Evolutionary conservation across 1,140 invertebrate species (phyloP).

Genomic region (Hyles vespertilio): DNA sequence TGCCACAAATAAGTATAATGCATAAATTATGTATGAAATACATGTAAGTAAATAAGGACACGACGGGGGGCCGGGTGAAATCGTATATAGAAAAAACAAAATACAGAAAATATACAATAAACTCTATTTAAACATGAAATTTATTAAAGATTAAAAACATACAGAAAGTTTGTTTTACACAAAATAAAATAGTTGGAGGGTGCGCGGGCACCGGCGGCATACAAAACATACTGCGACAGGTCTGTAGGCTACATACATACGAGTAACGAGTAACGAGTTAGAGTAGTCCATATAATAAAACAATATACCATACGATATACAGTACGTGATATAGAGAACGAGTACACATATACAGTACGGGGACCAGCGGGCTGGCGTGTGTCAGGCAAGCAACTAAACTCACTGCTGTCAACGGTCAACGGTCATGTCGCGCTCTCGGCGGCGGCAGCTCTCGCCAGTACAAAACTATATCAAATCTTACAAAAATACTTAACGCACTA

Average conservation of each 20-base stretch:
- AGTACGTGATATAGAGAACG: conserved; percentile 19
- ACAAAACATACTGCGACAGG: conserved; percentile 61
- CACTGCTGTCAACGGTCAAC: conserved; percentile 29
- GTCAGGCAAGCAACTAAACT: conserved; percentile 67
- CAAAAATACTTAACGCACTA: conserved; percentile 75
- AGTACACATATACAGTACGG: conserved; percentile 70
- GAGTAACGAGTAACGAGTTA: conserved; percentile 14
- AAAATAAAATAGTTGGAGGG: conserved; percentile 75
- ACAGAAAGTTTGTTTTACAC: conserved; percentile 73
- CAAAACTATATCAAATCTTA: conserved; percentile 74
- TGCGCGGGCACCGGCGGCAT: conserved; percentile 36
- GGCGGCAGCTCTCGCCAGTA: conserved; percentile 67
- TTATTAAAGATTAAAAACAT: conserved; percentile 77
- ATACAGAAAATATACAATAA: conserved; percentile 73
- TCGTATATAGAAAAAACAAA: conserved; percentile 66
- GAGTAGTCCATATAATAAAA: conserved; percentile 68
- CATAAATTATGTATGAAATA: conserved; percentile 60
- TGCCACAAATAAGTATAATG: conserved; percentile 69
- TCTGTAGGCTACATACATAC: conserved; percentile 32
- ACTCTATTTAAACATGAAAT: conserved; percentile 74
- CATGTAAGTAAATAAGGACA: conserved; percentile 65
- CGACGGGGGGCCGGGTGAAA: conserved; percentile 40
- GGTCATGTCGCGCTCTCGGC: conserved; percentile 72
- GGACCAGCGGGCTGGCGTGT: conserved; percentile 1
- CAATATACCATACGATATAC: conserved; percentile 59